Conservation (phyloP, 2,113 vertebrate genomes). For the Hemibagrus wyckioides region DNA sequence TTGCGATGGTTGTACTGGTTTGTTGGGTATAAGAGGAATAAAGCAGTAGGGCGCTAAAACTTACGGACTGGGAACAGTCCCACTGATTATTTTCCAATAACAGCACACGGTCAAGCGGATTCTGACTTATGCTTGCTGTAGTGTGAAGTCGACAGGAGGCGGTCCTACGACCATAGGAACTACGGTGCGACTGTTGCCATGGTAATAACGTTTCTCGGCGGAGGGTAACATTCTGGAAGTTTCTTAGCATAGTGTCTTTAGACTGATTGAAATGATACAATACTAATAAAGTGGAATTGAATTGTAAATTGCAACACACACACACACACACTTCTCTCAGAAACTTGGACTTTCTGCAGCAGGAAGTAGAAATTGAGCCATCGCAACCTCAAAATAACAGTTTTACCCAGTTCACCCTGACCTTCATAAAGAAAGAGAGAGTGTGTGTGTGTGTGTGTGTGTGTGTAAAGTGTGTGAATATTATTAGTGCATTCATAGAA, state of each 20-base stretch:
- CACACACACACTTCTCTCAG: not conserved
- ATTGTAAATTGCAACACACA: not conserved
- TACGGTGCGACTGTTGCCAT: no score
- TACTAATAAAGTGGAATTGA: not conserved
- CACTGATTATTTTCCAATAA: no score
- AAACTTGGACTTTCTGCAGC: conserved; percentile 18
- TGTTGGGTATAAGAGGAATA: not conserved
- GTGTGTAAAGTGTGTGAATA: conserved; percentile 3
- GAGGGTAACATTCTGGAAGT: no score
- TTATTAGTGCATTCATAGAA: not conserved
- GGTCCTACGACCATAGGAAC: no score
- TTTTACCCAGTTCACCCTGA: conserved; percentile 44
- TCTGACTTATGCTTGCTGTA: not conserved
- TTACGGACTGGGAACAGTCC: not conserved
- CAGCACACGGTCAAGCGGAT: not conserved
- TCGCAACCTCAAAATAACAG: conserved; percentile 32
- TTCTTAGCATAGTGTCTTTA: not conserved
- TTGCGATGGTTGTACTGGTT: not conserved
- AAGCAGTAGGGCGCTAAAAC: not conserved
- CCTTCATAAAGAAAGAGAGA: not conserved
- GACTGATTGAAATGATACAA: not conserved
- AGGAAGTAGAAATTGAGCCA: conserved; percentile 17
- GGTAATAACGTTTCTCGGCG: no score
- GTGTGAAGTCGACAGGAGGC: no score
- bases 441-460: conserved; percentile 24